Conservation (phyloP, 1,140 invertebrate species). For the Teleogryllus occipitalis region DNA sequence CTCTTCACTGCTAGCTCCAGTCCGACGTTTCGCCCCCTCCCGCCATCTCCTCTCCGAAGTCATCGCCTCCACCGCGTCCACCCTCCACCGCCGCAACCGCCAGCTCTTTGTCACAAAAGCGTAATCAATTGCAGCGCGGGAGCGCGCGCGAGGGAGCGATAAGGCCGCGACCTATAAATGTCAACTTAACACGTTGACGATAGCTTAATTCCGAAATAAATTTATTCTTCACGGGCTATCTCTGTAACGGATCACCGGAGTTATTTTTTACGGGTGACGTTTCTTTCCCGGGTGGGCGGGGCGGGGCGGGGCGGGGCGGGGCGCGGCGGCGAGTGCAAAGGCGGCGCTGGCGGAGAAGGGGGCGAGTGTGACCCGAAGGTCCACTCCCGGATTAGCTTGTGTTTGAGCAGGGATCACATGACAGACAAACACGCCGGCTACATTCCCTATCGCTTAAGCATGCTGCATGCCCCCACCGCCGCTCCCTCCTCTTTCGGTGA, state of each 20-base stretch:
- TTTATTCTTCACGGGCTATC: not conserved
- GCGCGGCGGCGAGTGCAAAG: too few species aligned
- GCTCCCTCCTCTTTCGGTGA: too few species aligned
- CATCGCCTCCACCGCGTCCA: not conserved
- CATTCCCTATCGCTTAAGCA: not conserved
- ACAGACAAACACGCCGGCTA: not conserved
- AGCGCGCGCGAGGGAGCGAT: not conserved
- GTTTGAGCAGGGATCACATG: not conserved
- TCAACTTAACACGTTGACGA: not conserved
- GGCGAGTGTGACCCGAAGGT: not conserved
- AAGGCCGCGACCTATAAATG: not conserved
- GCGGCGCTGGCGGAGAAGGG: too few species aligned
- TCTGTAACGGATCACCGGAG: not conserved
- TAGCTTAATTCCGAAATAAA: not conserved
- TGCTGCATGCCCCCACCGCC: not conserved
- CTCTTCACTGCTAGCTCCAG: too few species aligned
- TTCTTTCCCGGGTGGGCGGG: not conserved
- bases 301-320: too few species aligned
- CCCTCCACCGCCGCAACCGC: not conserved
- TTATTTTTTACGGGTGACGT: not conserved
- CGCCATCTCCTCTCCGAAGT: too few species aligned
- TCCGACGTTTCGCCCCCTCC: too few species aligned
- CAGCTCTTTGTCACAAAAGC: not conserved
- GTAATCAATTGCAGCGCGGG: not conserved
- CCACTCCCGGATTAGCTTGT: not conserved